These are phyloP conservation scores for Arctia plantaginis DNA, from an alignment of 2,888 invertebrate species.

Conservation along the genomic window DNA sequence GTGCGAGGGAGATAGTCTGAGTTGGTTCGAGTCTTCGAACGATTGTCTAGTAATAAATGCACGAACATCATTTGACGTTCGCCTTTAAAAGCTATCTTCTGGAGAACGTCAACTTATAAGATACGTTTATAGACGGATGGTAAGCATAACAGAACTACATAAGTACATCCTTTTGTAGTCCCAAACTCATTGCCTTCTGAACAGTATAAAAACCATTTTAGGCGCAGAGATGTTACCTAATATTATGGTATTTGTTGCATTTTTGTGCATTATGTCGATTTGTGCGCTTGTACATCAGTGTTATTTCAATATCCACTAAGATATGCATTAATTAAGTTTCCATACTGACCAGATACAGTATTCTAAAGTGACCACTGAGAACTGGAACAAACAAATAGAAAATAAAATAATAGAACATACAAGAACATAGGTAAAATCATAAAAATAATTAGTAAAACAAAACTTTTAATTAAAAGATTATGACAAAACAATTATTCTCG, in stretches of 20 bases:
- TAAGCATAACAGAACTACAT: not conserved
- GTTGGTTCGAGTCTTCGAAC: not conserved
- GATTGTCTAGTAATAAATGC: not conserved
- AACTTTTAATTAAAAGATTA: not conserved
- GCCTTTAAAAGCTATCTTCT: not conserved
- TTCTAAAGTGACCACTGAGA: slow-evolving; percentile 76
- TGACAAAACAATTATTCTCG: not conserved
- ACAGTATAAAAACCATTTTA: not conserved
- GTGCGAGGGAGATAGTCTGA: not conserved
- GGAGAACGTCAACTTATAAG: not conserved
- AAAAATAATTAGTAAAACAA: not conserved
- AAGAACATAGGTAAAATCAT: slow-evolving; percentile 11
- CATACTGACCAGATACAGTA: slow-evolving; percentile 58
- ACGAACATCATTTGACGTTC: not conserved
- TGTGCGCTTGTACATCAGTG: slow-evolving; percentile 33
- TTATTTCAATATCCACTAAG: not conserved
- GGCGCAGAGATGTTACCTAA: not conserved
- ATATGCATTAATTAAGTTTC: slow-evolving; percentile 13
- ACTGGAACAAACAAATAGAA: slow-evolving; percentile 78
- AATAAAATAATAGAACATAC: slow-evolving; percentile 34
- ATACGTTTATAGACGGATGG: not conserved
- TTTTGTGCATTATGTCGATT: slow-evolving; percentile 49
- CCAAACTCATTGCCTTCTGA: not conserved
- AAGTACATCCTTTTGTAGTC: not conserved
- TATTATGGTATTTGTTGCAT: slow-evolving; percentile 25